phyloP scores from a whole-genome alignment of 2,113 vertebrate species.

The Perca flavescens region DNA sequence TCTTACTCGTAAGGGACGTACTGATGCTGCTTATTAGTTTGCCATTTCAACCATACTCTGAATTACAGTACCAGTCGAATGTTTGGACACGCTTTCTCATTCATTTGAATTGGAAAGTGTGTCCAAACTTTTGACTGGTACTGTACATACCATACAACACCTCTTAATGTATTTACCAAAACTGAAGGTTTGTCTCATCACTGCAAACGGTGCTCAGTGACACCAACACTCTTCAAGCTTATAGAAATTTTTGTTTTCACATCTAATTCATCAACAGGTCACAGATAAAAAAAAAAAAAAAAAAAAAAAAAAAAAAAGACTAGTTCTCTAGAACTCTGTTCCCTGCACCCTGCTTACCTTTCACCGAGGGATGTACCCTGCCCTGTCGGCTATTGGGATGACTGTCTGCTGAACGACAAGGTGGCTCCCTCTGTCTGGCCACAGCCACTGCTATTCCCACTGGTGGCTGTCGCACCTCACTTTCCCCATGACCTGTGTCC shows the following conservation, averaged over 20 bases:
- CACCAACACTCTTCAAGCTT: constrained; percentile 5
- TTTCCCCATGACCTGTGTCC: constrained; percentile 85
- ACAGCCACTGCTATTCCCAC: constrained; percentile 96
- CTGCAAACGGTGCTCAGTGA: background rate
- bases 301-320: constrained; percentile 19
- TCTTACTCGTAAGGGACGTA: no score
- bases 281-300: constrained; percentile 21
- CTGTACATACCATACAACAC: background rate
- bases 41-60: background rate
- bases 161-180: background rate
- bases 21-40: background rate
- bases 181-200: background rate
- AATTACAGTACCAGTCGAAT: background rate
- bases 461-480: constrained; percentile 94
- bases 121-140: no score
- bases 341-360: constrained; percentile 81
- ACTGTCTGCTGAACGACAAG: constrained; percentile 84
- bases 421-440: constrained; percentile 92
- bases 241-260: constrained; percentile 23
- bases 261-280: constrained; percentile 42
- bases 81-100: no score
- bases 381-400: constrained; percentile 84
- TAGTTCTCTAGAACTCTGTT: background rate
- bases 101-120: no score
- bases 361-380: constrained; percentile 85